These are phyloP conservation scores for Entomobrya proxima DNA, from an alignment of 2,888 invertebrate species.

Conservation along the genomic window DNA sequence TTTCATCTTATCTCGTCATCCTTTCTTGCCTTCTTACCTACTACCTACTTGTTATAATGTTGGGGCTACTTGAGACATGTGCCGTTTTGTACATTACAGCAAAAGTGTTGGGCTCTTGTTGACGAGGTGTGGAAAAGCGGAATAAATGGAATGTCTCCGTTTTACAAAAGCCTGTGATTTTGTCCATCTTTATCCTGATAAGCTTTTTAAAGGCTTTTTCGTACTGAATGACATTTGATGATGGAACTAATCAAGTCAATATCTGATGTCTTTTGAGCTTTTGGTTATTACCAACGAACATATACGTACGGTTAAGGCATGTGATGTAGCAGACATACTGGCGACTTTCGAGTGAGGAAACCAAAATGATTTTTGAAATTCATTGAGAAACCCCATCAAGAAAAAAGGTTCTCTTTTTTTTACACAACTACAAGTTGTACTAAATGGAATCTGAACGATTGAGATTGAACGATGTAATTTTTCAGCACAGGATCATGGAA, in stretches of 20 bases:
- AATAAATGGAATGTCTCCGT: background rate
- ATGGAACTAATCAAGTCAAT: constrained; percentile 45
- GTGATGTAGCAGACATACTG: too few species aligned
- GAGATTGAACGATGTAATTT: constrained; percentile 5
- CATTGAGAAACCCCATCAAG: background rate
- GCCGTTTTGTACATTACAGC: background rate
- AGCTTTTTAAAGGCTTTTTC: too few species aligned
- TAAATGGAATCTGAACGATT: background rate
- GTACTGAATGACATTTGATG: background rate
- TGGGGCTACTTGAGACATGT: constrained; percentile 22
- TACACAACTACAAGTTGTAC: background rate
- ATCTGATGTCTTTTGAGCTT: constrained; percentile 7
- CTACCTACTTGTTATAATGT: background rate
- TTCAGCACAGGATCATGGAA: background rate
- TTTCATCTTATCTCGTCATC: constrained; percentile 27
- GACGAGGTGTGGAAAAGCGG: constrained; percentile 14
- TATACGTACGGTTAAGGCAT: too few species aligned
- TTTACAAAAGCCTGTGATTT: too few species aligned
- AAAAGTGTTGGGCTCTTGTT: background rate
- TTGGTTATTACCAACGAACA: too few species aligned
- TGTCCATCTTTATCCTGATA: background rate
- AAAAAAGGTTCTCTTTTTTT: background rate
- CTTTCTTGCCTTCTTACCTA: background rate
- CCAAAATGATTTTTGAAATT: background rate
- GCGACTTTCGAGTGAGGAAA: too few species aligned